phyloP scores from a whole-genome alignment of 2,888 invertebrate genomes.

The Pollenia griseotomentosa region DNA sequence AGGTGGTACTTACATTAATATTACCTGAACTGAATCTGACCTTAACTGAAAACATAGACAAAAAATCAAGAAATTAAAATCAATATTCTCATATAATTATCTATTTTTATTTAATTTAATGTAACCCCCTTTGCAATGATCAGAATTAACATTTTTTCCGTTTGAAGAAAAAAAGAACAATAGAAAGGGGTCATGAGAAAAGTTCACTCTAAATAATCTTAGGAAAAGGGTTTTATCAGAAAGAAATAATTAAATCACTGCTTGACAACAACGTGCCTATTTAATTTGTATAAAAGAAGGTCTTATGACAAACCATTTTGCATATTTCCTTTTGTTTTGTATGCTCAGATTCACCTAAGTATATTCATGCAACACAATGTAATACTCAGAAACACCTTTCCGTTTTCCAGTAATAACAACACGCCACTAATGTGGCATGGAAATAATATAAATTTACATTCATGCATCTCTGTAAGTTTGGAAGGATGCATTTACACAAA shows the following conservation, averaged over 20 bases:
- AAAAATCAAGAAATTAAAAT: too few species aligned
- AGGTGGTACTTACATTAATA: too few species aligned
- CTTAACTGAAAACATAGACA: too few species aligned
- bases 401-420: neutral
- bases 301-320: slow-evolving; percentile 37
- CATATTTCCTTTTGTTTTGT: slow-evolving; percentile 16
- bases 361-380: slow-evolving; percentile 17
- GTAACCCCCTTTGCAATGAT: too few species aligned
- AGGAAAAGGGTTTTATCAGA: slow-evolving; percentile 48
- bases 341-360: neutral
- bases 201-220: slow-evolving; percentile 15
- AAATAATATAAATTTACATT: slow-evolving; percentile 2
- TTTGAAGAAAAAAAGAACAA: slow-evolving; percentile 13
- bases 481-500: neutral
- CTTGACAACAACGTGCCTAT: slow-evolving; percentile 27
- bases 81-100: too few species aligned
- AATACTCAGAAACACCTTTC: slow-evolving; percentile 20
- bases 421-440: slow-evolving; percentile 4
- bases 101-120: too few species aligned
- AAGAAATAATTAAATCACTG: slow-evolving; percentile 46
- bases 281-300: neutral
- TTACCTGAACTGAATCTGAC: too few species aligned
- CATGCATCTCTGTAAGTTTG: neutral
- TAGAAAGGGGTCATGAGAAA: slow-evolving; percentile 57
- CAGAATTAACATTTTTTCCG: neutral